Evolutionary conservation across 1,140 invertebrate genomes (phyloP), one percentile per base, ranked within the genome.

Genomic region (Bemisia tabaci): DNA sequence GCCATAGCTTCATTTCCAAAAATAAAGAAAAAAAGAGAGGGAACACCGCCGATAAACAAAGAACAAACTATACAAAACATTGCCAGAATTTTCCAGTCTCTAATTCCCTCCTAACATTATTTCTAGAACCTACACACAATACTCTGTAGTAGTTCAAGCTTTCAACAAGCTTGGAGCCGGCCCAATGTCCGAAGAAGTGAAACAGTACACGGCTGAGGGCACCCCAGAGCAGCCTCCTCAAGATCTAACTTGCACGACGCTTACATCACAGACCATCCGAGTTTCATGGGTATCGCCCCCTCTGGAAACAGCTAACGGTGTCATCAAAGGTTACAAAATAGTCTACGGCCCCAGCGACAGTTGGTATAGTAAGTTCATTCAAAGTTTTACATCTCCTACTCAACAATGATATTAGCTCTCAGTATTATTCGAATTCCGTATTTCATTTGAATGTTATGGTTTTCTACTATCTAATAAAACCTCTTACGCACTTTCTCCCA

Each of bases 281-380:
- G 90, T 97, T 1, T 90, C 90, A 1, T 98, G 94, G 94, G 87
- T 90, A 0, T 92, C 92, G 0, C 93, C 94, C 0, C 91, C 92
- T 26, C 80, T 93, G 0, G 87, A 87, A 64, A 87, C 92, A 65
- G 91, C 94, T 59, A 95, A 97, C 75, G 95, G 95, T 70, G 87
- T 96, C 60, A 94, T 97, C 69, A 94, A 95, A 77, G 94, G 93
- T 26, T 98, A 97, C 80, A 97, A 96, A 80, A 92, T 97, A 64
- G 87, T 97, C 68, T 97, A 95, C 75, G 94, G 92, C 73, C 91
- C 93, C 61, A 91, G 89, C 71, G 90, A 94, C 71, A 85, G 88
- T 64, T 94, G 91, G 91, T 92, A 91, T 82, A 87, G 87, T 90
- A 81, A 85, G 85, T 87, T 73, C 60, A 25, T n/a, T n/a, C n/a